Conservation (phyloP, 1,140 invertebrate species). For the Dinothrombium tinctorium region DNA sequence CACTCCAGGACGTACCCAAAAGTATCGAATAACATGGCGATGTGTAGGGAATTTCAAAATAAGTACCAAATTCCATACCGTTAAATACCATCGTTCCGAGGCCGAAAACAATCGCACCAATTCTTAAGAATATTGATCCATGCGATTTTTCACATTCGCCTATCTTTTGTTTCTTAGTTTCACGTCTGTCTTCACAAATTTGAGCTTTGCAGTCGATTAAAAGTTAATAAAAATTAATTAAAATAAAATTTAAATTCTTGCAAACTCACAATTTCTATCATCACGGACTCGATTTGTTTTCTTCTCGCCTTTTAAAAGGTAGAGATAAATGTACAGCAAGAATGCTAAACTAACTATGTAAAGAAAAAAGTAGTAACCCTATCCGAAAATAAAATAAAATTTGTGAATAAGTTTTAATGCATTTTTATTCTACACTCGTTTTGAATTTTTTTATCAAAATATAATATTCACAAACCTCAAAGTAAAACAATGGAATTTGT, state of each 20-base stretch:
- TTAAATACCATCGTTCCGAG: conserved; percentile 93
- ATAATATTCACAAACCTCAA: conserved; percentile 33
- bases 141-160: conserved; percentile 76
- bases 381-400: conserved; percentile 48
- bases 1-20: conserved; percentile 18
- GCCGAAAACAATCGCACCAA: conserved; percentile 87
- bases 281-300: conserved; percentile 10
- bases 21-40: conserved; percentile 71
- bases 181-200: not conserved
- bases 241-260: too few species aligned
- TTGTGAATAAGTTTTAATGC: conserved; percentile 33
- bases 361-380: conserved; percentile 91
- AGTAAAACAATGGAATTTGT: conserved; percentile 60
- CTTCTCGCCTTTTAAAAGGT: conserved; percentile 66
- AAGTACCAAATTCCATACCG: conserved; percentile 75
- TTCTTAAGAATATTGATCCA: conserved; percentile 83
- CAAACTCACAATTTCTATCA: too few species aligned
- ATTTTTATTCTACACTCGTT: not conserved
- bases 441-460: not conserved
- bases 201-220: too few species aligned
- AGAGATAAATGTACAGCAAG: conserved; percentile 85
- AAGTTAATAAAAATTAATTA: too few species aligned
- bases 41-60: conserved; percentile 67
- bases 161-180: conserved; percentile 49
- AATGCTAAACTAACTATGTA: conserved; percentile 84